Conservation (phyloP, 2,888 invertebrate genomes). For the Drosophila lacicola region DNA sequence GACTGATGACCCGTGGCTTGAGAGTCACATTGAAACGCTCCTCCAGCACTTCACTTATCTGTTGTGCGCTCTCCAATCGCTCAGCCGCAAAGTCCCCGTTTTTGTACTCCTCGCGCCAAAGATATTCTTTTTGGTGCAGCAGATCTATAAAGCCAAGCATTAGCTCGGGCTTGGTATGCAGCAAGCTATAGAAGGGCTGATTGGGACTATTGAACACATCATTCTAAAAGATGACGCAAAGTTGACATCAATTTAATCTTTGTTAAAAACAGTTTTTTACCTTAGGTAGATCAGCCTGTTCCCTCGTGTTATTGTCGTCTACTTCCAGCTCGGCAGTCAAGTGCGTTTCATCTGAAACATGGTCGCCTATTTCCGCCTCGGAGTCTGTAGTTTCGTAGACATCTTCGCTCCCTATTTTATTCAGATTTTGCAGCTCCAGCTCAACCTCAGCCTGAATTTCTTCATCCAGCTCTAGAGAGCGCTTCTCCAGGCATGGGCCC, state of each 20-base stretch:
- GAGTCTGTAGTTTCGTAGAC: neutral
- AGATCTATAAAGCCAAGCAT: conserved; percentile 46
- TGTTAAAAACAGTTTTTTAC: neutral
- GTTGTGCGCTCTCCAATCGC: conserved; percentile 26
- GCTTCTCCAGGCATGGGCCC: neutral
- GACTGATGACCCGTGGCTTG: conserved; percentile 16
- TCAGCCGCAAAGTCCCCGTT: conserved; percentile 21
- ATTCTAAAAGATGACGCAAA: neutral
- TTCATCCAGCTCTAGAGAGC: neutral
- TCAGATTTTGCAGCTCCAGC: conserved; percentile 36
- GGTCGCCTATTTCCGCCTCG: neutral
- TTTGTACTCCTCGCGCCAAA: conserved; percentile 27
- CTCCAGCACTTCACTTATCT: conserved; percentile 18
- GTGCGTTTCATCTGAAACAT: neutral
- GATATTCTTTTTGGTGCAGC: conserved; percentile 25
- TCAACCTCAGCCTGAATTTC: conserved; percentile 51
- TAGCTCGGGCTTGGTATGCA: conserved; percentile 28
- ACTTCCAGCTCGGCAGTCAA: neutral
- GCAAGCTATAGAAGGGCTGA: conserved; percentile 46
- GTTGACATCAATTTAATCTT: neutral
- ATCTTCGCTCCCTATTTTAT: neutral
- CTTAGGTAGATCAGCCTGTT: neutral
- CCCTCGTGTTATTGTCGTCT: neutral
- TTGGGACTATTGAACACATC: conserved; percentile 11
- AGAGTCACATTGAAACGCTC: conserved; percentile 20